Evolutionary conservation across 2,797 vertebrate species (phyloP), one percentile per base, ranked within the genome.

Genomic region (Peromyscus attwateri): DNA sequence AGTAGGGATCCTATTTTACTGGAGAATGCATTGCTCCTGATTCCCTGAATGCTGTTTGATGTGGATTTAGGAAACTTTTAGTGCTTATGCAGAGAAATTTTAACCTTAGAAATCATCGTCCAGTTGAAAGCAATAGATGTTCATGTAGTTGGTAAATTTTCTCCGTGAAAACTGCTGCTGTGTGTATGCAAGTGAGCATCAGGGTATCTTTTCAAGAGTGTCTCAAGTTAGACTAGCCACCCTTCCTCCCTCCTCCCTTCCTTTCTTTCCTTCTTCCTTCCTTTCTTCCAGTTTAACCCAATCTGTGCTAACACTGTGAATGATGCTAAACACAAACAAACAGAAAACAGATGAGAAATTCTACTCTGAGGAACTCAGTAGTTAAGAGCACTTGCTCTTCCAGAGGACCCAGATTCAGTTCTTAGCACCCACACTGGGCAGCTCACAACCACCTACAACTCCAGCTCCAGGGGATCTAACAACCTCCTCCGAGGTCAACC

Each of bases 1-100:
- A 95, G 82, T 87, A 87, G 68, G 57, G 52, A 14, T 57, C 71
- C 89, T 91, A 84, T n/a, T 55, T 96, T 89, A 49, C 46, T 40
- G 52, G 85, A 75, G 88, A 93, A 95, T 52, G 19, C 80, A 57
- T 94, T n/a, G 77, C 27, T 89, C 3, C 73, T 43, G 3, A 84
- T 52, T 94, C 52, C 29, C 40, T 57, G 62, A 31, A 77, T 81
- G 92, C 23, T 91, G 49, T 55, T 87, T 57, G 25, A 10, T 55
- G 66, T 29, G 34, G 43, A 90, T 16, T 89, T 40, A 52, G 79
- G 89, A 73, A 81, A 76, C 43, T 29, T 68, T 89, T 60, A 34
- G 34, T 27, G 90, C 43, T 76, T 66, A 52, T 12, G 16, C 21
- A 62, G 85, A 91, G 91, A 88, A 75, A 87, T 46, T 70, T 92